A percentile compares a stretch with the other conserved stretches of the same genome.
Conservation (phyloP, 2,888 invertebrate species). For the Horisme vitalbata region DNA sequence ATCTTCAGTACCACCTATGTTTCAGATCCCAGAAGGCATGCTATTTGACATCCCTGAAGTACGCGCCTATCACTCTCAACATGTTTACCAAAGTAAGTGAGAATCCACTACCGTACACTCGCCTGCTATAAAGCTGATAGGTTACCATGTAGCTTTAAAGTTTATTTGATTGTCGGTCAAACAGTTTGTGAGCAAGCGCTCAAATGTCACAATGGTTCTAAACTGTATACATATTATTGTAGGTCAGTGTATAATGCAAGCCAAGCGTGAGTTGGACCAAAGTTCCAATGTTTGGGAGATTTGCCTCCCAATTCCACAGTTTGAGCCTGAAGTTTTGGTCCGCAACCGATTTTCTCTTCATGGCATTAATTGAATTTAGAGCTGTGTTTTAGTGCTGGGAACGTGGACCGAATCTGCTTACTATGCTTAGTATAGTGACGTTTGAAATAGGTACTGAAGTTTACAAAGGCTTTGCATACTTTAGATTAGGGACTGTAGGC, state of each 20-base stretch:
- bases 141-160: too few relatives aligned
- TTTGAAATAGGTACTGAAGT: too few relatives aligned
- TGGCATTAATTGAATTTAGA: slow-evolving; percentile 14
- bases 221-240: too few relatives aligned
- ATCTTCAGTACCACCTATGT: slow-evolving; percentile 2
- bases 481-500: too few relatives aligned
- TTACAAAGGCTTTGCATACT: too few relatives aligned
- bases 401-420: not conserved
- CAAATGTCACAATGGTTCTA: too few relatives aligned
- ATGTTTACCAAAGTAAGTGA: slow-evolving; percentile 42
- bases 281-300: slow-evolving; percentile 11
- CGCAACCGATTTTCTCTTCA: slow-evolving; percentile 16
- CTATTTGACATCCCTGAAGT: slow-evolving; percentile 40
- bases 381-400: not conserved
- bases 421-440: too few relatives aligned
- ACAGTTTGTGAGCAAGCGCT: too few relatives aligned
- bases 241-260: not conserved
- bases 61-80: slow-evolving; percentile 36
- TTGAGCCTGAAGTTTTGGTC: slow-evolving; percentile 10
- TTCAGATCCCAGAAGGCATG: slow-evolving; percentile 42
- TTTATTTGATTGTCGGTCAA: too few relatives aligned
- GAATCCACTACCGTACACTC: not conserved
- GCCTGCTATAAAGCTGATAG: too few relatives aligned
- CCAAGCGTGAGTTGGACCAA: slow-evolving; percentile 5
- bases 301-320: slow-evolving; percentile 16